Evolutionary conservation across 1,140 invertebrate species (phyloP).

Genomic region (Chlorops oryzae): DNA sequence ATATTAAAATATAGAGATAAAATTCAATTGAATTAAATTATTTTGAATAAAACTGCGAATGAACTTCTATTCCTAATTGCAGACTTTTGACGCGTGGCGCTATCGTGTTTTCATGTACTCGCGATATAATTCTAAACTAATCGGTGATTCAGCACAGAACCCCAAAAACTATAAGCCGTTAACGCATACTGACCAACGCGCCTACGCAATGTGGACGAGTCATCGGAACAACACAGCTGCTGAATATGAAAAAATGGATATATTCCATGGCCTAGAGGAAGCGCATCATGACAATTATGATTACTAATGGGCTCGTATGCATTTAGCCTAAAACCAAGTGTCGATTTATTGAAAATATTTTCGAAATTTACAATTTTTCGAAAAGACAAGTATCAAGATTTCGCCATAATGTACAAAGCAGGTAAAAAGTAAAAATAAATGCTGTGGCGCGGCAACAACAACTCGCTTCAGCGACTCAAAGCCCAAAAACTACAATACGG

Average conservation of each 20-base stretch:
- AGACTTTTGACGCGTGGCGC: conserved; percentile 42
- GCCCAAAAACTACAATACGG: too few species aligned
- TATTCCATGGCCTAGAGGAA: conserved; percentile 36
- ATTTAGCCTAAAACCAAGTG: background rate
- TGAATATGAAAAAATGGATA: conserved; percentile 41
- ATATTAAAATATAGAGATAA: background rate
- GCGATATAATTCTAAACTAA: conserved; percentile 41
- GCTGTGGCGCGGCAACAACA: too few species aligned
- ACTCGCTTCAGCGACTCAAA: too few species aligned
- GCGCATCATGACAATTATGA: conserved; percentile 34
- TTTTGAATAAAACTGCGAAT: background rate
- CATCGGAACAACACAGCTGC: conserved; percentile 36
- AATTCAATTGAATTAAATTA: background rate
- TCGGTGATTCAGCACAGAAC: conserved; percentile 38
- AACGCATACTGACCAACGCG: conserved; percentile 41
- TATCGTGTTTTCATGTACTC: conserved; percentile 45
- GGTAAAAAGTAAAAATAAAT: too few species aligned
- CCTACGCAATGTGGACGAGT: conserved; percentile 44
- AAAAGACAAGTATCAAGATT: too few species aligned
- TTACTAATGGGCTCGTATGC: conserved; percentile 19
- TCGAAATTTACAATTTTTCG: too few species aligned
- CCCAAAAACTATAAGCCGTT: conserved; percentile 42
- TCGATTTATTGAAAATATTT: too few species aligned
- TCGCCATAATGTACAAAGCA: too few species aligned
- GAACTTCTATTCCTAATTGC: background rate